Percentiles rank a stretch among this genome's conserved stretches.
Conservation (phyloP, 2,113 vertebrate genomes). For the Neolamprologus ventralis region DNA sequence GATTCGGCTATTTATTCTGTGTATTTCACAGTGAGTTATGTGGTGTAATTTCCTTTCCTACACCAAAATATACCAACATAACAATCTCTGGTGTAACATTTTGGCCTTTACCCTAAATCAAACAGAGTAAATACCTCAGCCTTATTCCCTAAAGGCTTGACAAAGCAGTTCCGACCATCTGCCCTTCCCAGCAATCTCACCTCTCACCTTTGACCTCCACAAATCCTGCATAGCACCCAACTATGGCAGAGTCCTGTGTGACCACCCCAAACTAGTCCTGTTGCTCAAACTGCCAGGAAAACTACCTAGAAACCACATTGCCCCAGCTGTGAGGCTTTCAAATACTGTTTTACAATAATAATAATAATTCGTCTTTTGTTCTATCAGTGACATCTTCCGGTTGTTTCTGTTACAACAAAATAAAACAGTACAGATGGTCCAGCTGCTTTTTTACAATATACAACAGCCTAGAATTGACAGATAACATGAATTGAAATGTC, state of each 20-base stretch:
- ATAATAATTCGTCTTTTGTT: neutral
- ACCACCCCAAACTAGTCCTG: constrained; percentile 21
- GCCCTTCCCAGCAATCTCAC: constrained; percentile 58
- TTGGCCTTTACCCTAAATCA: neutral
- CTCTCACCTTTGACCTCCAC: constrained; percentile 70
- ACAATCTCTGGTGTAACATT: neutral
- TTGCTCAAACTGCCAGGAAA: neutral
- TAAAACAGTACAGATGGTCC: neutral
- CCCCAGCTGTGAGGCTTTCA: neutral
- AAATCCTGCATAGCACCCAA: constrained; percentile 54
- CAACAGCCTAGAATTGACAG: neutral
- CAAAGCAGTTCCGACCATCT: constrained; percentile 66
- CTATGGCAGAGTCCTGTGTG: constrained; percentile 30
- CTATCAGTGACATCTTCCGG: neutral
- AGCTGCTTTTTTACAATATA: neutral
- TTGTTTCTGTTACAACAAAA: neutral
- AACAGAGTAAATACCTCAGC: constrained; percentile 11
- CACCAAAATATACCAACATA: neutral
- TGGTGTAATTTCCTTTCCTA: neutral
- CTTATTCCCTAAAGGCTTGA: constrained; percentile 34
- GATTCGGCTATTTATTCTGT: neutral
- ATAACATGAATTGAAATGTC: neutral
- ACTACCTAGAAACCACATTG: neutral
- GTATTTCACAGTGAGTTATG: neutral
- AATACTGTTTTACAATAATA: neutral